A percentile compares a stretch with the other conserved stretches of the same genome.
Evolutionary conservation across 2,888 invertebrate genomes (phyloP).

Genomic region (Chalcosyrphus nemorum): DNA sequence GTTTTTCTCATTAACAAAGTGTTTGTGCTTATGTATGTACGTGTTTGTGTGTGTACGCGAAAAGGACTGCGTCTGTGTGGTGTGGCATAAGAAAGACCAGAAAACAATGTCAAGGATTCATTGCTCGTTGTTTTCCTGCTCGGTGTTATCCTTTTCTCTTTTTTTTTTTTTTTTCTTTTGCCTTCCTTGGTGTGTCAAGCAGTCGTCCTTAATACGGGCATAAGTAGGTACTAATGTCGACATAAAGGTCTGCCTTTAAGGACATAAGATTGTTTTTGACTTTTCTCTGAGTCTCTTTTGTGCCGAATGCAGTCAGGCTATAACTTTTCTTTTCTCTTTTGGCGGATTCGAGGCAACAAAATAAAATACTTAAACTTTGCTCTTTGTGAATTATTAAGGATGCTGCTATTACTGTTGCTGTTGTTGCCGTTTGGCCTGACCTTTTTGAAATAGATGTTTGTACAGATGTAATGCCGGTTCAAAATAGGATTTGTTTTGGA

Average conservation of each 20-base stretch:
- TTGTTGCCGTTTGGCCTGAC: not conserved
- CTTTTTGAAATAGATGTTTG: not conserved
- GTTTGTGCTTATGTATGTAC: conserved; percentile 35
- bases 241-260: conserved; percentile 59
- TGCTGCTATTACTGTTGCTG: not conserved
- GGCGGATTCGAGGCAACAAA: not conserved
- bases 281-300: conserved; percentile 14
- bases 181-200: conserved; percentile 40
- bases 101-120: conserved; percentile 67
- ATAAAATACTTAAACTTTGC: conserved; percentile 12
- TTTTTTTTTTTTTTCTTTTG: conserved; percentile 15
- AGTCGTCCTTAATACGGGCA: conserved; percentile 46
- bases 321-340: conserved; percentile 26
- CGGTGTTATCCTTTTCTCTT: not conserved
- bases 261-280: conserved; percentile 49
- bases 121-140: conserved; percentile 14
- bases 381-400: not conserved
- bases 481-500: too few relatives aligned
- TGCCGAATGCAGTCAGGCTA: conserved; percentile 10
- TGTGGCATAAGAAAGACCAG: not conserved
- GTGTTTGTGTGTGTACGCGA: conserved; percentile 18
- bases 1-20: conserved; percentile 65
- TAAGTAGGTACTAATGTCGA: conserved; percentile 59
- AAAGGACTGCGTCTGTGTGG: conserved; percentile 2
- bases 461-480: too few relatives aligned